Evolutionary conservation across 2,113 vertebrate species (phyloP).

Genomic region (Fregetta grallaria): DNA sequence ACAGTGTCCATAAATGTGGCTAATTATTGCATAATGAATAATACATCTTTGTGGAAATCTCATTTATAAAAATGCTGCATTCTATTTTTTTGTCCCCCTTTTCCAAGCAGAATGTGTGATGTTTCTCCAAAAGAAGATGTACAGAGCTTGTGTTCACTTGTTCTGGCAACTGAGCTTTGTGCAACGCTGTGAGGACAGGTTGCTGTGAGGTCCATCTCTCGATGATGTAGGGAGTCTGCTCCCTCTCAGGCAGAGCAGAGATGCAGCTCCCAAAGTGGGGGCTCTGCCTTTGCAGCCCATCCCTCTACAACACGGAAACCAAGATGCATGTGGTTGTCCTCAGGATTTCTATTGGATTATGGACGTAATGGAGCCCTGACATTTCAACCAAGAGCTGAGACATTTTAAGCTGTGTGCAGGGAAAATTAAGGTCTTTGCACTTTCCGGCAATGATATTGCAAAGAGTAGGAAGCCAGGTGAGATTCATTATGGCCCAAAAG

Average conservation of each 20-base stretch:
- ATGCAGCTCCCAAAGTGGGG: background rate
- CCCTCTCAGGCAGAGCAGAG: background rate
- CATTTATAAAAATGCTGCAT: background rate
- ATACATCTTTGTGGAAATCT: background rate
- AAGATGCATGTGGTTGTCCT: background rate
- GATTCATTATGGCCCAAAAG: background rate
- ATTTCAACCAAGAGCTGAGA: background rate
- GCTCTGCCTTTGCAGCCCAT: background rate
- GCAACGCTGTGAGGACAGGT: fast-evolving
- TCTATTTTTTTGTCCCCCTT: background rate
- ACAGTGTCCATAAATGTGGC: background rate
- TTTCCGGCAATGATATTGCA: background rate
- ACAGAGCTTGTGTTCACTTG: background rate
- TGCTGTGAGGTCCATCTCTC: background rate
- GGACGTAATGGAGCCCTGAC: background rate
- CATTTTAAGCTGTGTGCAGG: background rate
- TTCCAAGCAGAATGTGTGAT: background rate
- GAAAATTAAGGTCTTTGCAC: slow-evolving; percentile 12
- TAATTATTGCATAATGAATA: background rate
- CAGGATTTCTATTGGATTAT: background rate
- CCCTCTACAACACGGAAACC: background rate
- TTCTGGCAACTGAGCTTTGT: background rate
- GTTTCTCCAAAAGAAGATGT: background rate
- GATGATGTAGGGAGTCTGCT: fast-evolving
- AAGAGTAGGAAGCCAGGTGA: background rate